Percentiles rank a stretch among this genome's conserved stretches.
phyloP scores from a whole-genome alignment of 2,797 vertebrate species.

The Leuciscus waleckii region DNA sequence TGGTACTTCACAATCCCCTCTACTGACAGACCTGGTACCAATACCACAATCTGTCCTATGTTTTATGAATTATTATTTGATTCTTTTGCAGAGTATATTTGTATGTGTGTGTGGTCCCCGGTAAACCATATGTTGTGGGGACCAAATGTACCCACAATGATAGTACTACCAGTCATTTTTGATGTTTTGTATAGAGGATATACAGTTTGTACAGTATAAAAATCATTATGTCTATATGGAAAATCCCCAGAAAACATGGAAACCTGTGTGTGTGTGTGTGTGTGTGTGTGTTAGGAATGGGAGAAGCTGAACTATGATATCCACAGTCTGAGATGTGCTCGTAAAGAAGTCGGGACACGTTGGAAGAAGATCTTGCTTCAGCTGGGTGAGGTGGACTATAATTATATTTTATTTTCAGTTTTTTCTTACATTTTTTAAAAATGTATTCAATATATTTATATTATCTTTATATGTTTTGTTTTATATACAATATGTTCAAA shows the following conservation, averaged over 20 bases:
- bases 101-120: background rate
- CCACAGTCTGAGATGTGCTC: conserved; percentile 81
- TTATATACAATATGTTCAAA: background rate
- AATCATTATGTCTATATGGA: too few relatives aligned
- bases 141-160: too few relatives aligned
- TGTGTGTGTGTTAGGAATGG: conserved; percentile 83
- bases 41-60: too few relatives aligned
- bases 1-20: too few relatives aligned
- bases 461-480: background rate
- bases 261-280: background rate
- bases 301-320: conserved; percentile 95
- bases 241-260: too few relatives aligned
- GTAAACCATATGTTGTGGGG: background rate
- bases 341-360: conserved; percentile 84
- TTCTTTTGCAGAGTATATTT: too few relatives aligned
- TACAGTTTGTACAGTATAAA: too few relatives aligned
- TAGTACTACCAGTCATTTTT: background rate
- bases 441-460: background rate
- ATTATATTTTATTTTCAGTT: background rate
- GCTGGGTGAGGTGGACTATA: conserved; percentile 78
- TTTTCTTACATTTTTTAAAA: background rate
- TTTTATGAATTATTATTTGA: too few relatives aligned
- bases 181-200: too few relatives aligned
- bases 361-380: conserved; percentile 90
- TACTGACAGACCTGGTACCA: too few relatives aligned